These are phyloP conservation scores for Mola mola DNA, from an alignment of 2,113 vertebrate species.

Conservation along the genomic window DNA sequence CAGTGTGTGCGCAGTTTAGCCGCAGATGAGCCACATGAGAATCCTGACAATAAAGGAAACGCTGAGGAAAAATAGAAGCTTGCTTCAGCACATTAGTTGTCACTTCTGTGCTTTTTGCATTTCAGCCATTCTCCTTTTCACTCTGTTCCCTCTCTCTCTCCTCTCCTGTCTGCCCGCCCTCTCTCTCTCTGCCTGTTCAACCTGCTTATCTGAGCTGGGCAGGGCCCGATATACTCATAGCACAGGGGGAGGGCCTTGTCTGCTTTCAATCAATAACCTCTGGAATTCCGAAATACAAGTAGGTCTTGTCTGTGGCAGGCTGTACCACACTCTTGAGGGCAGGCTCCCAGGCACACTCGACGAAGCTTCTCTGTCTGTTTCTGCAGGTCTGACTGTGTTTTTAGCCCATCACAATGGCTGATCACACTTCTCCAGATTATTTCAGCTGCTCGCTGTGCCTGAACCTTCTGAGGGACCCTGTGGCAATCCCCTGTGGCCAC, in stretches of 20 bases:
- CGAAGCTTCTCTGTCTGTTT: conserved; percentile 36
- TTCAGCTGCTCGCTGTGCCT: conserved; percentile 82
- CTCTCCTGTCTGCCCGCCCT: conserved; percentile 20
- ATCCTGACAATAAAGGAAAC: conserved; percentile 50
- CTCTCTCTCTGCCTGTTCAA: conserved; percentile 67
- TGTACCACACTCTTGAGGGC: conserved; percentile 70
- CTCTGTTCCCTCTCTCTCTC: conserved; percentile 21
- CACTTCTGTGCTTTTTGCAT: conserved; percentile 49
- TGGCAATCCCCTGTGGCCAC: conserved; percentile 85
- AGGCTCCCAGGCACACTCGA: conserved; percentile 59
- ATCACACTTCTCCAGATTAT: conserved; percentile 80
- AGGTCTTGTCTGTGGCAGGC: conserved; percentile 77
- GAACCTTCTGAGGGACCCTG: conserved; percentile 81
- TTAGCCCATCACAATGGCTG: conserved; percentile 74
- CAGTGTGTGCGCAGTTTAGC: conserved; percentile 47
- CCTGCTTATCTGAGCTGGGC: conserved; percentile 83
- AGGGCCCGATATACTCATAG: conserved; percentile 70
- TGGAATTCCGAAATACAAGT: conserved; percentile 85
- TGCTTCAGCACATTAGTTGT: conserved; percentile 39
- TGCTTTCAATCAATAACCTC: conserved; percentile 86
- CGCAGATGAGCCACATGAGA: conserved; percentile 70
- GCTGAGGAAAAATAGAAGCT: conserved; percentile 42
- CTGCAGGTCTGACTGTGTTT: conserved; percentile 50
- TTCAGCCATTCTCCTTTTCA: conserved; percentile 75
- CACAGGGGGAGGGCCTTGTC: conserved; percentile 76